Evolutionary conservation across 2,113 vertebrate species (phyloP).

Genomic region (Sarotherodon lohbergeri): DNA sequence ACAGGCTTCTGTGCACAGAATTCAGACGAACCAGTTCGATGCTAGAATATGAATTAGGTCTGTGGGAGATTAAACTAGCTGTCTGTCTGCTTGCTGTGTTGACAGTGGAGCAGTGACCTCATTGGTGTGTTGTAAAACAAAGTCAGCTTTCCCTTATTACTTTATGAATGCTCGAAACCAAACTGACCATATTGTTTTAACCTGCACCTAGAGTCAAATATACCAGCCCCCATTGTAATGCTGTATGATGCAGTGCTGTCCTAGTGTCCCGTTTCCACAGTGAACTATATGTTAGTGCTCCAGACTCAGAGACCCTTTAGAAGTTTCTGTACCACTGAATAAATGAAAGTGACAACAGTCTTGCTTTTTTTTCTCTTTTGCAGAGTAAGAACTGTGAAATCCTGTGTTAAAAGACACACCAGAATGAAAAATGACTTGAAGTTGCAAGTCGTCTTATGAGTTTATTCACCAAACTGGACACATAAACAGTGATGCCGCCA

Average conservation of each 20-base stretch:
- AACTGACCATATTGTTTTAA: not conserved
- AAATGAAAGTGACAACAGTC: not conserved
- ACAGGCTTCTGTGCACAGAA: constrained; percentile 64
- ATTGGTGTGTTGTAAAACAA: constrained; percentile 39
- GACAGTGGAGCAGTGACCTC: constrained; percentile 50
- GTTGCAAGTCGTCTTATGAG: not conserved
- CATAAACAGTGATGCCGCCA: not conserved
- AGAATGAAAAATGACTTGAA: not conserved
- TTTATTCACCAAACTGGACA: not conserved
- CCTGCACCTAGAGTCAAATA: not conserved
- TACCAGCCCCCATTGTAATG: not conserved
- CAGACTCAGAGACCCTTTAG: not conserved
- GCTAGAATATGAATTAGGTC: constrained; percentile 67
- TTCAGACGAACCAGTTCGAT: constrained; percentile 55
- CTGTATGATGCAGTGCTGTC: constrained; percentile 8
- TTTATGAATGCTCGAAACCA: not conserved
- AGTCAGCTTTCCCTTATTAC: constrained; percentile 24
- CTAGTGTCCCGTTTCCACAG: constrained; percentile 45
- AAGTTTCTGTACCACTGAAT: constrained; percentile 8
- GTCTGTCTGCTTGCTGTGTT: constrained; percentile 19
- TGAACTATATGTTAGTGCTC: constrained; percentile 22
- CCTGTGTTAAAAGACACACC: not conserved
- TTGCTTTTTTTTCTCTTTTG: not conserved
- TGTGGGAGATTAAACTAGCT: constrained; percentile 31
- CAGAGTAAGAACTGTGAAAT: constrained; percentile 7